Base-by-base conservation (phyloP, 2,113 vertebrate genomes). In the cat (Felis catus) region DNA sequence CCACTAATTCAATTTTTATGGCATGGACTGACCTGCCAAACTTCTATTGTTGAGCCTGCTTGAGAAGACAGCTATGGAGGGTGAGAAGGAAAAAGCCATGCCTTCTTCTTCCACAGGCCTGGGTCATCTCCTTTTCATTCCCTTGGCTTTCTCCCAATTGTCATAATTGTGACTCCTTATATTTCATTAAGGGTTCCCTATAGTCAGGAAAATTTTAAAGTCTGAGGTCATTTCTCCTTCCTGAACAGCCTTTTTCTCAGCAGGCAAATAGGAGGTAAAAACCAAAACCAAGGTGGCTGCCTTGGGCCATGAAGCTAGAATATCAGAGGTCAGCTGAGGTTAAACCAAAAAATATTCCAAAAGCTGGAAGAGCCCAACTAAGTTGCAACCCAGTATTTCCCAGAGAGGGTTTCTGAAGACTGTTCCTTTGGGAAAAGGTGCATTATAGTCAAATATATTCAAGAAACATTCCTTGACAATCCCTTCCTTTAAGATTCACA, bases 1-100 rank as follows among this genome's bases (percentile, higher is more conserved):
- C 97, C 1, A 1, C 92, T 98, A 98, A 99, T 98, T 98, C 96
- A 97, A 98, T 98, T 98, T 97, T 94, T 95, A 98, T 76, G 33
- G 92, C 97, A 84, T 95, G 95, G 98, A 78, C 39, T 97, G 98
- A 98, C 91, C 95, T 97, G 98, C 98, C 98, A 98, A 98, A 95
- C 71, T 92, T 97, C 95, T 97, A 96, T 97, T 98, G 94, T 97
- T 97, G 95, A 98, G 98, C 96, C 86, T 93, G 86, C 93, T 95
- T 74, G 80, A 98, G 97, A 97, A 96, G 89, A 89, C 96, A 0
- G 0, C 23, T 68, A 61, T 19, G 65, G 82, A 98, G 88, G 68
- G 74, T 78, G 93, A 91, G 0, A 10, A 80, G 0, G 7, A 92
- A 92, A 96, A 96, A 51, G 45, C 79, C 85, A 74, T 15, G 92